Evolutionary conservation across 2,888 invertebrate species (phyloP).

Genomic region (Chrysolina haemoptera): DNA sequence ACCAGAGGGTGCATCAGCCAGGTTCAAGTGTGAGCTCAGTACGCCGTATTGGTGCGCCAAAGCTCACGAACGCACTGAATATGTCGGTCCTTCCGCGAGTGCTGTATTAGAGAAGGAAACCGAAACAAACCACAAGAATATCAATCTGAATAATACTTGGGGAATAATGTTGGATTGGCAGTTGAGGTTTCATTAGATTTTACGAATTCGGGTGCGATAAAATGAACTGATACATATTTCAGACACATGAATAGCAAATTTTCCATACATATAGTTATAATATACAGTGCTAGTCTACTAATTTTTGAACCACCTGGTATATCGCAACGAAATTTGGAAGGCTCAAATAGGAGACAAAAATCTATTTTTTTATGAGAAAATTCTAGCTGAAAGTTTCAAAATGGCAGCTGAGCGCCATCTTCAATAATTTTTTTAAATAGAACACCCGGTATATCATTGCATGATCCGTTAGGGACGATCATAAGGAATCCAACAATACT

Average conservation of each 20-base stretch:
- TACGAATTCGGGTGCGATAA: not conserved
- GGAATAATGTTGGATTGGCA: constrained; percentile 23
- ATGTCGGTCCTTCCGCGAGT: constrained; percentile 82
- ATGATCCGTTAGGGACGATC: no score
- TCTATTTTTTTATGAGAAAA: no score
- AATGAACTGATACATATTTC: not conserved
- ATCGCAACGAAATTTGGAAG: no score
- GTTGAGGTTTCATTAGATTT: constrained; percentile 17
- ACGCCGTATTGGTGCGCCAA: constrained; percentile 70
- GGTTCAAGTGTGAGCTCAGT: constrained; percentile 66
- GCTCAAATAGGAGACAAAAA: no score
- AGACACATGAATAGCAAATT: not conserved
- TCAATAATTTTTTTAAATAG: no score
- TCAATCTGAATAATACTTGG: constrained; percentile 41
- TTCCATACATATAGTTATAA: no score
- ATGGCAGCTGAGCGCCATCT: no score
- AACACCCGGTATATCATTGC: no score
- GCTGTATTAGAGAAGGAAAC: constrained; percentile 89
- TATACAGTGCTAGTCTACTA: no score
- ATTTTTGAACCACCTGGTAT: no score
- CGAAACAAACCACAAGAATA: constrained; percentile 71
- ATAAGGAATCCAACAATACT: no score
- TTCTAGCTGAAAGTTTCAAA: no score
- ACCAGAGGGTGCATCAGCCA: constrained; percentile 70
- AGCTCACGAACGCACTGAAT: constrained; percentile 65